Percentiles rank a stretch among this genome's conserved stretches.
Evolutionary conservation across 2,888 invertebrate genomes (phyloP).

Genomic region (Cryptocephalus primarius): DNA sequence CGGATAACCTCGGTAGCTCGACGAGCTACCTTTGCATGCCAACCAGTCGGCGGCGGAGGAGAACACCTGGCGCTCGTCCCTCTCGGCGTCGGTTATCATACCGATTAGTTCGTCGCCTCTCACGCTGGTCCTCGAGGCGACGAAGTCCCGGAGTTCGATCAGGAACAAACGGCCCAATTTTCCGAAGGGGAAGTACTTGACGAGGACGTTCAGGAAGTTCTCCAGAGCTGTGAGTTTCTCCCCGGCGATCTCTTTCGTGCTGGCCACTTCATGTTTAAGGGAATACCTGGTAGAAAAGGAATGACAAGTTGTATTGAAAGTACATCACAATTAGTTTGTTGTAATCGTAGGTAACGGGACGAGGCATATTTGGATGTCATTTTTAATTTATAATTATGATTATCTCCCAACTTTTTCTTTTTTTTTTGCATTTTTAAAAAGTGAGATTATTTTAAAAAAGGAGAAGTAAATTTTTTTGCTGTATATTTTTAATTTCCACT

Average conservation of each 20-base stretch:
- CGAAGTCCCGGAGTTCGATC: conserved; percentile 46
- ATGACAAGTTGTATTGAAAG: too few relatives aligned
- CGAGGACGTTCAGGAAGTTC: conserved; percentile 58
- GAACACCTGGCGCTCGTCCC: conserved; percentile 45
- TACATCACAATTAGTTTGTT: too few relatives aligned
- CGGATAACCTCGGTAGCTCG: conserved; percentile 73
- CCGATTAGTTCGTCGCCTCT: conserved; percentile 49
- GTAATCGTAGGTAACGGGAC: too few relatives aligned
- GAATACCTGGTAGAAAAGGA: conserved; percentile 45
- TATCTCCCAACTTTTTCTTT: too few relatives aligned
- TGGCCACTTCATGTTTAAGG: conserved; percentile 72
- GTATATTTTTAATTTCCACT: too few relatives aligned
- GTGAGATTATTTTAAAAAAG: too few relatives aligned
- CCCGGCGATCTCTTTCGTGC: conserved; percentile 56
- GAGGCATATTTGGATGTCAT: too few relatives aligned
- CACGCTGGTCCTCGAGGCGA: conserved; percentile 41
- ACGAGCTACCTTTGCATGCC: conserved; percentile 71
- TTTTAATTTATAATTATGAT: too few relatives aligned
- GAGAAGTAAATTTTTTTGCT: too few relatives aligned
- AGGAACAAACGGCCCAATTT: conserved; percentile 58
- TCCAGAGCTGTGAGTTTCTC: conserved; percentile 63
- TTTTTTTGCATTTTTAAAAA: too few relatives aligned
- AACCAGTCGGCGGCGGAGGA: conserved; percentile 50
- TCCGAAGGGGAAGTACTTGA: conserved; percentile 70
- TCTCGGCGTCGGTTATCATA: conserved; percentile 42